Evolutionary conservation across 1,140 invertebrate species (phyloP).

Genomic region (Lithobius niger): DNA sequence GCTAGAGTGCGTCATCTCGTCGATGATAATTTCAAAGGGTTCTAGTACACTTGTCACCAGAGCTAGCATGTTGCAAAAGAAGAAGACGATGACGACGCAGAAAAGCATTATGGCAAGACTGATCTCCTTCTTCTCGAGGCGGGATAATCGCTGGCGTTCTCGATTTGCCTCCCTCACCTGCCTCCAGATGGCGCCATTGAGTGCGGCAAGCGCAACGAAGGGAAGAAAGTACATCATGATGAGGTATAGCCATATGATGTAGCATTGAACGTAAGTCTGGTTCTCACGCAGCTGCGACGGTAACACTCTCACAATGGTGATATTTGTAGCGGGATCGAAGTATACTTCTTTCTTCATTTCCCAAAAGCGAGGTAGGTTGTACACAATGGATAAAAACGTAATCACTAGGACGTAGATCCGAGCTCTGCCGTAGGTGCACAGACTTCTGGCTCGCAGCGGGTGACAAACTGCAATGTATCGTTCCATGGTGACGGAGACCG

Average conservation of each 20-base stretch:
- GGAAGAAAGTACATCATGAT: slow-evolving; percentile 84
- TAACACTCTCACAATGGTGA: slow-evolving; percentile 38
- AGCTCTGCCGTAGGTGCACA: slow-evolving; percentile 82
- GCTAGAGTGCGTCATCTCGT: slow-evolving; percentile 31
- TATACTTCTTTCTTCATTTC: slow-evolving; percentile 29
- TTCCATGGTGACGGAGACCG: slow-evolving; percentile 87
- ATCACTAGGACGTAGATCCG: slow-evolving; percentile 71
- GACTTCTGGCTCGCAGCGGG: slow-evolving; percentile 66
- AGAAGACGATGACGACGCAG: slow-evolving; percentile 85
- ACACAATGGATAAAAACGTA: slow-evolving; percentile 62
- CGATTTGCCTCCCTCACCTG: slow-evolving; percentile 60
- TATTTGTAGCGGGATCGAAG: slow-evolving; percentile 14
- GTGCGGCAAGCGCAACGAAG: slow-evolving; percentile 62
- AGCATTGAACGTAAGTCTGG: slow-evolving; percentile 61
- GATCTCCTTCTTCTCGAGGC: slow-evolving; percentile 66
- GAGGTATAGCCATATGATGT: slow-evolving; percentile 85
- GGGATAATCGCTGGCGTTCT: slow-evolving; percentile 60
- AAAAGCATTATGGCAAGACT: slow-evolving; percentile 85
- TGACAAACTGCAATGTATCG: slow-evolving; percentile 93
- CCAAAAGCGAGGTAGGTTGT: slow-evolving; percentile 63
- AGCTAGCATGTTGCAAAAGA: slow-evolving; percentile 79
- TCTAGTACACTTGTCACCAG: slow-evolving; percentile 78
- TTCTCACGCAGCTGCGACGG: slow-evolving; percentile 55
- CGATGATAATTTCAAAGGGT: slow-evolving; percentile 29
- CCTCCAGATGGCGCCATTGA: slow-evolving; percentile 79